Percentiles rank a stretch among this genome's conserved stretches.
These are phyloP conservation scores for Ricordea florida DNA, from an alignment of 92 coral and sea anemone species.

Conservation along the genomic window DNA sequence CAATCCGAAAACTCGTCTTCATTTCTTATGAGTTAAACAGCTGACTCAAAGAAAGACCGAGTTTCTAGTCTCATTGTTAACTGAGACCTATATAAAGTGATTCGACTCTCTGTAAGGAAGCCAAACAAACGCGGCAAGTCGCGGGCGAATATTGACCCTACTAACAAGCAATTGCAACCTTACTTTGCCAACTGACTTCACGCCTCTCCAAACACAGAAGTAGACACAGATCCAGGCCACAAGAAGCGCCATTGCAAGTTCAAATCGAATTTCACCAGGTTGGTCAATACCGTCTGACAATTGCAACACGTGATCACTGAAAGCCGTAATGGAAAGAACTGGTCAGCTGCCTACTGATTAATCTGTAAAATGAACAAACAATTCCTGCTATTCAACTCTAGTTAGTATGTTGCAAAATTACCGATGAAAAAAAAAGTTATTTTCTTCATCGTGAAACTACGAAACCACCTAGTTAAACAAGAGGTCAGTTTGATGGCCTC, in stretches of 20 bases:
- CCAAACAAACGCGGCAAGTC: too few species aligned
- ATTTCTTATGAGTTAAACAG: too few species aligned
- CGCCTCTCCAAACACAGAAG: conserved; percentile 96
- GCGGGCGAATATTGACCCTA: neutral
- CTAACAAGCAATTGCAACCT: neutral
- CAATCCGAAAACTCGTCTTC: too few species aligned
- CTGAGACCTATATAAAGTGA: neutral
- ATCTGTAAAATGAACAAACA: too few species aligned
- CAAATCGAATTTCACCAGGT: conserved; percentile 77
- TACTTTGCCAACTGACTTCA: conserved; percentile 93
- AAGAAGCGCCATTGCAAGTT: conserved; percentile 67
- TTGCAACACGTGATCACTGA: conserved; percentile 45
- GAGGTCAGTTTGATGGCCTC: too few species aligned
- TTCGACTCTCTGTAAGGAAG: too few species aligned
- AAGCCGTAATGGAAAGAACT: neutral
- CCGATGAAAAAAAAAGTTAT: too few species aligned
- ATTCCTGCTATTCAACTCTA: too few species aligned
- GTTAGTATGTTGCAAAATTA: too few species aligned
- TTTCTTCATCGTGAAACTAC: too few species aligned
- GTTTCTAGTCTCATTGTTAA: too few species aligned
- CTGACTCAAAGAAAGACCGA: neutral
- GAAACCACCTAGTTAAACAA: too few species aligned
- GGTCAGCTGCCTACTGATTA: neutral
- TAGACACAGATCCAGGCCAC: conserved; percentile 95
- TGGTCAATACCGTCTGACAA: conserved; percentile 72